These are phyloP conservation scores for Platyura marginata DNA, from an alignment of 1,140 invertebrate species.

Conservation along the genomic window DNA sequence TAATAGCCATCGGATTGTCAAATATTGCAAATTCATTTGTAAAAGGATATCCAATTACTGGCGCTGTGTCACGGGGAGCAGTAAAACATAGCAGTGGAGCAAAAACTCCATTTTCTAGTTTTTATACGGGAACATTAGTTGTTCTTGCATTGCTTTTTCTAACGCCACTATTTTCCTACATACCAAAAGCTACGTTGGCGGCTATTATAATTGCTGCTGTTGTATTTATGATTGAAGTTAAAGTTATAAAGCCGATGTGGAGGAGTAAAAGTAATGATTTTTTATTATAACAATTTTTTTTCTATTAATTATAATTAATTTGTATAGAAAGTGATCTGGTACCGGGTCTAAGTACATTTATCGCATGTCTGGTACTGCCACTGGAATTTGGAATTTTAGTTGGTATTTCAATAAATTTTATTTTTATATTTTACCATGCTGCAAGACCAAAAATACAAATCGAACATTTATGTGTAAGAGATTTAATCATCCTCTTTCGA, in stretches of 20 bases:
- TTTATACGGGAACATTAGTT: constrained; percentile 57
- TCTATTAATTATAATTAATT: constrained; percentile 1
- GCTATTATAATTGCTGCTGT: constrained; percentile 70
- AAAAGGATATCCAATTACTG: constrained; percentile 67
- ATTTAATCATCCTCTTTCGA: background rate
- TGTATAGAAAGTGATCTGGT: constrained; percentile 67
- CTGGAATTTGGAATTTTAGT: constrained; percentile 78
- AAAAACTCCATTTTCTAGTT: constrained; percentile 64
- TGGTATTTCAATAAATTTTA: constrained; percentile 74
- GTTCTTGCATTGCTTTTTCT: constrained; percentile 45
- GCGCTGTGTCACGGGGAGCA: constrained; percentile 67
- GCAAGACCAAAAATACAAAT: constrained; percentile 69
- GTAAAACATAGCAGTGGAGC: constrained; percentile 83
- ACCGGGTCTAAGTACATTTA: constrained; percentile 62
- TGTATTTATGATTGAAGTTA: constrained; percentile 65
- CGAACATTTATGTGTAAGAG: constrained; percentile 33
- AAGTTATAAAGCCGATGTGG: constrained; percentile 63
- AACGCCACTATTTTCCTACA: constrained; percentile 63
- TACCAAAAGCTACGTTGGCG: constrained; percentile 58
- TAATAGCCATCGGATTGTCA: constrained; percentile 60
- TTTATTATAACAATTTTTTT: no score
- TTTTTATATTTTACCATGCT: constrained; percentile 77
- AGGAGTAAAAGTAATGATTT: constrained; percentile 50
- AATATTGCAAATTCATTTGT: constrained; percentile 80
- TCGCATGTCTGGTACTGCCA: constrained; percentile 62